Evolutionary conservation across 2,797 vertebrate species (phyloP), one percentile per base, ranked within the genome.

Genomic region (Leontocebus nigricollis): DNA sequence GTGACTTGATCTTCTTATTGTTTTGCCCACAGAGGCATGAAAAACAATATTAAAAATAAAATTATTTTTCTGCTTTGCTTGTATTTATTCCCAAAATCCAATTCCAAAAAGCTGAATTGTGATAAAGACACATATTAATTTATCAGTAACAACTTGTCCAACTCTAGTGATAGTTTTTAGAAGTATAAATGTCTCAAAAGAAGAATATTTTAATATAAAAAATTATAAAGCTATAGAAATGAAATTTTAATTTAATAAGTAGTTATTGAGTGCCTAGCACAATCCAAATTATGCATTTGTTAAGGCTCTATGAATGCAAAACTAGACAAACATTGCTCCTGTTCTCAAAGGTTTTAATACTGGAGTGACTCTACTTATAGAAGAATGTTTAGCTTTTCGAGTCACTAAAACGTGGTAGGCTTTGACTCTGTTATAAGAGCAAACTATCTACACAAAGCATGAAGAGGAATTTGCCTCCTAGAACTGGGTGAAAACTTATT

Each of bases 41-140:
- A 98, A 98, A 98, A 80, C 97, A 98, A 97, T 98, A 98, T 97
- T 96, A 92, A 97, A 98, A 97, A 96, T 88, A 97, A 88, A 97
- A 94, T 90, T 96, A 96, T 98, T 98, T 91, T 95, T 98, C 98
- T 98, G 57, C 81, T 88, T 98, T 98, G 84, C 95, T 98, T 97
- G 61, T 89, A 96, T 97, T 96, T 59, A 90, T 98, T 96, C 98
- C 90, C 76, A 96, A 98, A 98, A 98, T 98, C 88, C 95, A 98
- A 94, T 98, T 98, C 98, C 39, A 97, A 96, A 97, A 96, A 96
- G 94, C 73, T 89, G 50, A 89, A 96, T 85, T 80, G 76, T 97
- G 88, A 93, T 97, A 80, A 97, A 98, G 98, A 98, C 61, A 97
- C 85, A 95, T 83, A 96, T 73, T 94, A 95, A 89, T 92, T 97